phyloP scores from a whole-genome alignment of 2,888 invertebrate genomes.

The Metopia argyrocephala region DNA sequence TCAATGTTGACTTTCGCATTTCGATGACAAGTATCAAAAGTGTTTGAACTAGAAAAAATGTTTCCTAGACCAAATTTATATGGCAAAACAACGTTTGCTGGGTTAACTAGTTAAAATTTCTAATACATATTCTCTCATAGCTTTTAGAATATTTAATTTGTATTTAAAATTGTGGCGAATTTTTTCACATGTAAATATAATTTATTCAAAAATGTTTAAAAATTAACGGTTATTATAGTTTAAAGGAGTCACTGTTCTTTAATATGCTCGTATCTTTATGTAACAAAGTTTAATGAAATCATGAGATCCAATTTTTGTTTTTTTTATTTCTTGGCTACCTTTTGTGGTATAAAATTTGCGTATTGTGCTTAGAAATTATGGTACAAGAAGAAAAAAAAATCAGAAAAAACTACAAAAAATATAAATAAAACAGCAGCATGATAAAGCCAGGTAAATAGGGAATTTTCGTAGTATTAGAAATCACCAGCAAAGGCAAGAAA shows the following conservation, averaged over 20 bases:
- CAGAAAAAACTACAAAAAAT: slow-evolving; percentile 6
- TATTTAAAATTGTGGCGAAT: no score
- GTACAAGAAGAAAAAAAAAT: slow-evolving; percentile 12
- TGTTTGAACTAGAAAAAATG: no score
- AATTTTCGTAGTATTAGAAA: slow-evolving; percentile 48
- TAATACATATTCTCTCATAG: no score
- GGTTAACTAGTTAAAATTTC: no score
- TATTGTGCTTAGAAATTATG: slow-evolving; percentile 54
- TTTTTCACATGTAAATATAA: not conserved
- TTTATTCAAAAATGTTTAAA: not conserved
- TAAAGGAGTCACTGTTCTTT: slow-evolving; percentile 34
- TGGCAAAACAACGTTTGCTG: no score
- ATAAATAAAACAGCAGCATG: slow-evolving; percentile 28
- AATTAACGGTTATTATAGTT: no score
- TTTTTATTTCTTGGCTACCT: slow-evolving; percentile 38
- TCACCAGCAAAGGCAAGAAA: slow-evolving; percentile 10
- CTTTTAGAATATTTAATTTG: no score
- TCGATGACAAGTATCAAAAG: no score
- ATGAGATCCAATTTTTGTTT: slow-evolving; percentile 15
- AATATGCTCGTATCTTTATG: slow-evolving; percentile 26
- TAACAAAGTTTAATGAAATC: slow-evolving; percentile 56
- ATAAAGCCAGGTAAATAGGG: slow-evolving; percentile 41
- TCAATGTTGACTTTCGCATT: no score
- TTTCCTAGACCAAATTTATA: no score
- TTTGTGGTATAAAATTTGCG: slow-evolving; percentile 58